A percentile compares a stretch with the other conserved stretches of the same genome.
Evolutionary conservation across 1,140 invertebrate species (phyloP).

Genomic region (Drosophila eugracilis): DNA sequence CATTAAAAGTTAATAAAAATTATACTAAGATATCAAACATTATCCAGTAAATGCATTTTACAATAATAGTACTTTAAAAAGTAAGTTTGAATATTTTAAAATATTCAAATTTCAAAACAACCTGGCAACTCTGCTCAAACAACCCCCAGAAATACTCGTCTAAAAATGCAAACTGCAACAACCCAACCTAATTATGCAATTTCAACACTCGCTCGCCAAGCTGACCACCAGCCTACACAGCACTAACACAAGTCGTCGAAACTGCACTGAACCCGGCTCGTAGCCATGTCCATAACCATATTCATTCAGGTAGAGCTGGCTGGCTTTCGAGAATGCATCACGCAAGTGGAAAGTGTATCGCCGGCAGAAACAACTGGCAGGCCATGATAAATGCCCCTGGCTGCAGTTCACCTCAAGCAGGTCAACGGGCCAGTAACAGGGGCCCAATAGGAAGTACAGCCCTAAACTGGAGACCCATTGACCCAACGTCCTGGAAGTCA

Average conservation of each 20-base stretch:
- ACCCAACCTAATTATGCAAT: constrained; percentile 71
- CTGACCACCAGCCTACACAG: constrained; percentile 52
- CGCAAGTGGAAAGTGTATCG: constrained; percentile 65
- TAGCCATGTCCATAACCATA: constrained; percentile 41
- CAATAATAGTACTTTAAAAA: no score
- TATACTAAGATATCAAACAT: no score
- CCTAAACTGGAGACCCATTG: constrained; percentile 31
- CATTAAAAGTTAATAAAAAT: no score
- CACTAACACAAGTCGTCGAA: constrained; percentile 7
- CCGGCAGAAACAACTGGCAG: constrained; percentile 52
- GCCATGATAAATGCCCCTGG: constrained; percentile 61
- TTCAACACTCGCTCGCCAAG: constrained; percentile 65
- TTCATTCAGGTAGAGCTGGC: constrained; percentile 63
- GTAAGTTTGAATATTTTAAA: not conserved
- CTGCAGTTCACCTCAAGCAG: constrained; percentile 57
- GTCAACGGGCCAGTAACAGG: constrained; percentile 54
- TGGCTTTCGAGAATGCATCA: constrained; percentile 45
- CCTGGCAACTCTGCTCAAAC: constrained; percentile 30
- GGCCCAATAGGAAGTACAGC: constrained; percentile 64
- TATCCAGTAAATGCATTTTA: no score
- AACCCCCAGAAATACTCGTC: constrained; percentile 20
- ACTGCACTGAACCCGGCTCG: not conserved
- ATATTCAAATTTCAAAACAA: not conserved
- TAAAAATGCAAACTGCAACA: constrained; percentile 45
- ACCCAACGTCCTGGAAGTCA: constrained; percentile 60